Conservation (phyloP, 2,797 vertebrate genomes). For the Hypotaenidia okinawae region DNA sequence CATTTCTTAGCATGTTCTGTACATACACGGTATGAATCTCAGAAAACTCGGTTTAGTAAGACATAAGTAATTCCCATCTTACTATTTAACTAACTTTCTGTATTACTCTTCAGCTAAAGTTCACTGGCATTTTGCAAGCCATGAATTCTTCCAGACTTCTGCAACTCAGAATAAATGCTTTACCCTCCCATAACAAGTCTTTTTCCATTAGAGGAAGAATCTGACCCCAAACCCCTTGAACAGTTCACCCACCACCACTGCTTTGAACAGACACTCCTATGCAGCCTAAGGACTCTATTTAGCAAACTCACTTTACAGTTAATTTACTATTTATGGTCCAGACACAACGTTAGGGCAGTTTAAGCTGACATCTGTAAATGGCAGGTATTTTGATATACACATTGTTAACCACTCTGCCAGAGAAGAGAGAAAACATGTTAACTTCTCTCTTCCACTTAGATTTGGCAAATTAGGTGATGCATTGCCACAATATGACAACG, state of each 20-base stretch:
- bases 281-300: neutral
- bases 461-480: neutral
- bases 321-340: constrained; percentile 9
- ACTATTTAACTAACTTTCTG: neutral
- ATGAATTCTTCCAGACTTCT: neutral
- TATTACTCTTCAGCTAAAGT: neutral
- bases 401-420: neutral
- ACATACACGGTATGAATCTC: neutral
- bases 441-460: neutral
- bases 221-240: neutral
- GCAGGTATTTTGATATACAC: neutral
- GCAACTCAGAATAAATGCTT: neutral
- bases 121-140: neutral
- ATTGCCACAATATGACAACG: neutral
- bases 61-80: neutral
- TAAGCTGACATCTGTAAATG: neutral
- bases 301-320: neutral
- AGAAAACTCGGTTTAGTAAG: neutral
- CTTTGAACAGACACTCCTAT: neutral
- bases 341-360: neutral
- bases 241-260: neutral
- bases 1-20: neutral
- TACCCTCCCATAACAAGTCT: neutral
- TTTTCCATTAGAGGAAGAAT: neutral
- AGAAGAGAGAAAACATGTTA: neutral